Percentiles rank a stretch among this genome's conserved stretches.
These are phyloP conservation scores for Benthosema pterotum DNA, from an alignment of 2,797 vertebrate species.

Conservation along the genomic window DNA sequence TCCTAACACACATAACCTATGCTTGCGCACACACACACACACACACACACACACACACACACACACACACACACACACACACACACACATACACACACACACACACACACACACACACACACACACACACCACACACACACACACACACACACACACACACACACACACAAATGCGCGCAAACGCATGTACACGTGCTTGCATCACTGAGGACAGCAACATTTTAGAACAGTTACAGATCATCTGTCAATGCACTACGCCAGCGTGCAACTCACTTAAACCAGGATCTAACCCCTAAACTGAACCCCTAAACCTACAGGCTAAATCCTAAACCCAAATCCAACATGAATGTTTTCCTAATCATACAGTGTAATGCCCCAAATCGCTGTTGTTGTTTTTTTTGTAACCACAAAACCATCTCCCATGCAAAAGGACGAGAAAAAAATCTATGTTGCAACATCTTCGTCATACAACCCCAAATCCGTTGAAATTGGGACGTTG, in stretches of 20 bases:
- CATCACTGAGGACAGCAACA: neutral
- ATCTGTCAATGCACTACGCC: neutral
- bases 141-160: conserved; percentile 3
- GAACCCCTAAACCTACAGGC: neutral
- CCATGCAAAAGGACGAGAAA: no score
- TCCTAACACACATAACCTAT: conserved; percentile 17
- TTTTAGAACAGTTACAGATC: no score
- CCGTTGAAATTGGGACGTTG: no score
- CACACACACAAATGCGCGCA: neutral
- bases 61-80: conserved; percentile 1
- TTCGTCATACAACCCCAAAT: no score
- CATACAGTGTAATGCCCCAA: neutral
- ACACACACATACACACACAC: neutral
- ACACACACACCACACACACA: conserved; percentile 1
- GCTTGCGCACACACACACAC: neutral
- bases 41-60: conserved; percentile 7
- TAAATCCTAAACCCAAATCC: neutral
- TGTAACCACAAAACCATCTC: no score
- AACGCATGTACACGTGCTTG: neutral
- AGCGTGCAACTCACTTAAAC: neutral
- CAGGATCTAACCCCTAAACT: neutral
- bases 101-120: neutral
- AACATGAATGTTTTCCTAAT: neutral
- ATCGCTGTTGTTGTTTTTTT: no score
- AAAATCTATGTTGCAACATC: no score